phyloP scores from a whole-genome alignment of 2,797 vertebrate genomes.

The Knipowitschia caucasica region DNA sequence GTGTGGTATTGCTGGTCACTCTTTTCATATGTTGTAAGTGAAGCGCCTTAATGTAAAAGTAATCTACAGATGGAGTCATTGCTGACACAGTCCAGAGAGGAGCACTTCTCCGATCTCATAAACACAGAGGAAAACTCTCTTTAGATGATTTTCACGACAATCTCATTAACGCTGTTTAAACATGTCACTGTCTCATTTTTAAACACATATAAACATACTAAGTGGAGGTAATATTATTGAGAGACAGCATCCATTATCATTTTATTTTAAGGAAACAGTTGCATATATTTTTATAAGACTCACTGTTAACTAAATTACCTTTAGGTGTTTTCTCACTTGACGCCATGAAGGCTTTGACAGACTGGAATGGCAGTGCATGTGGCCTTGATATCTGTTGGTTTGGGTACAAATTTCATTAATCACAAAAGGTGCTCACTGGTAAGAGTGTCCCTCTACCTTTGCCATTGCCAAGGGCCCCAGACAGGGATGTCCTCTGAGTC shows the following conservation, averaged over 20 bases:
- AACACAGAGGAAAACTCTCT: conserved; percentile 5
- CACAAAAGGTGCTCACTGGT: no score
- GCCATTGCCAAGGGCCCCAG: no score
- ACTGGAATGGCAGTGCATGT: no score
- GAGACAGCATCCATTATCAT: background rate
- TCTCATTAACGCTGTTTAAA: conserved; percentile 11
- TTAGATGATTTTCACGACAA: conserved; percentile 2
- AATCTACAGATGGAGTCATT: background rate
- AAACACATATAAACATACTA: conserved; percentile 3
- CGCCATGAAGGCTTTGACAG: no score
- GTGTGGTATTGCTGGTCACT: background rate
- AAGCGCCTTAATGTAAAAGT: background rate
- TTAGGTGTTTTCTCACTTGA: no score
- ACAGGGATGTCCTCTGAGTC: no score
- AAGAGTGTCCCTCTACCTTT: no score
- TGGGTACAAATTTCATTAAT: no score
- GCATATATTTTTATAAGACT: background rate
- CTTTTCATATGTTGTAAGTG: background rate
- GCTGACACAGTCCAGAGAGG: background rate
- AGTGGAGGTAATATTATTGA: background rate
- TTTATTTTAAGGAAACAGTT: background rate
- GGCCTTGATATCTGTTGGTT: no score
- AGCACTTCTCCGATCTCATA: conserved; percentile 3
- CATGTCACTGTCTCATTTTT: background rate
- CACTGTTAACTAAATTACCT: no score